phyloP scores from a whole-genome alignment of 2,797 vertebrate genomes.

The Pangasius krempfi region DNA sequence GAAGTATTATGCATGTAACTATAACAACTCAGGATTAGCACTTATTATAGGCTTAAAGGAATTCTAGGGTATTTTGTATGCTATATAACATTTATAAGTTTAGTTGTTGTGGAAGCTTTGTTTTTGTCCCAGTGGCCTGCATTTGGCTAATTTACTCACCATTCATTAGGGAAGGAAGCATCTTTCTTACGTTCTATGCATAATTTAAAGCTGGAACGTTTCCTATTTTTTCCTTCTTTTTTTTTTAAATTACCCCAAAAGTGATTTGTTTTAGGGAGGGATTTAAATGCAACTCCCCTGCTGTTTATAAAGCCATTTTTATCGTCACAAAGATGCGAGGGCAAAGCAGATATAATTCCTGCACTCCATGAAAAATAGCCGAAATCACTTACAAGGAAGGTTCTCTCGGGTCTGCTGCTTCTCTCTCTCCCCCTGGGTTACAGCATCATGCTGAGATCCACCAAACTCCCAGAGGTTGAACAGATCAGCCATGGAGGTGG shows the following conservation, averaged over 20 bases:
- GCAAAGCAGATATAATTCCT: slow-evolving; percentile 36
- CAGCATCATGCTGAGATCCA: slow-evolving; percentile 24
- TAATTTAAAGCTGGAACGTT: slow-evolving; percentile 47
- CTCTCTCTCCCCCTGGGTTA: background rate
- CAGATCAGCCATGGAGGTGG: slow-evolving; percentile 57
- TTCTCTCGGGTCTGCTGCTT: background rate
- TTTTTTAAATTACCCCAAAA: slow-evolving; percentile 44
- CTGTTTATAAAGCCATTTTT: slow-evolving; percentile 55
- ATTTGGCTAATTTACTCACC: background rate
- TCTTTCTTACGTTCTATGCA: slow-evolving; percentile 35
- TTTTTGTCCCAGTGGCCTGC: background rate
- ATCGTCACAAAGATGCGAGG: slow-evolving; percentile 47
- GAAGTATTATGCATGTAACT: background rate
- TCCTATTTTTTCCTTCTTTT: background rate
- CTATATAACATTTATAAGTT: background rate
- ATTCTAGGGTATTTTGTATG: background rate
- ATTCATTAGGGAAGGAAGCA: background rate
- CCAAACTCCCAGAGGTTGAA: slow-evolving; percentile 44
- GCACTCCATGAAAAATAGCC: slow-evolving; percentile 28
- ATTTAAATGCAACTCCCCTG: slow-evolving; percentile 51
- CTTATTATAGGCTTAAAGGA: background rate
- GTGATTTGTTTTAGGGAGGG: slow-evolving; percentile 54
- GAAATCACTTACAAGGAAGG: slow-evolving; percentile 12
- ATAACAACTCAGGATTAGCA: background rate
- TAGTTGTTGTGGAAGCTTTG: background rate